phyloP scores from a whole-genome alignment of 2,888 invertebrate species.

The Drosophila kanekoi region DNA sequence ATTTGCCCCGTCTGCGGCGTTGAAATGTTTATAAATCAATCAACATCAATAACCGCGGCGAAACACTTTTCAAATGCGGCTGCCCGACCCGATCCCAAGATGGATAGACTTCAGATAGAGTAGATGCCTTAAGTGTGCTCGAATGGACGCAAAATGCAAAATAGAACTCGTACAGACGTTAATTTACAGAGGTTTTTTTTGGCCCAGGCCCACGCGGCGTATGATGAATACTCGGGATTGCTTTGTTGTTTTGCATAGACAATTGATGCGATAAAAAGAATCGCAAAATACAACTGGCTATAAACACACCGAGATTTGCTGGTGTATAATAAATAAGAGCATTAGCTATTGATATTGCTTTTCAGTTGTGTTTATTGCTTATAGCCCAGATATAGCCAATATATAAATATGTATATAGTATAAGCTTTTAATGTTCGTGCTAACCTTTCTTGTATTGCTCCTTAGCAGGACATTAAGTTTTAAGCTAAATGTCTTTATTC shows the following conservation, averaged over 20 bases:
- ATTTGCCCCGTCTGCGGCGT: conserved; percentile 59
- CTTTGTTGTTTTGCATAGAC: conserved; percentile 36
- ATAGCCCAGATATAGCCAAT: background rate
- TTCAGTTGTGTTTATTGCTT: conserved; percentile 5
- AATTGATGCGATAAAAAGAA: conserved; percentile 36
- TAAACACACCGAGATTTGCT: conserved; percentile 27
- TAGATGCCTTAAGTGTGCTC: conserved; percentile 43
- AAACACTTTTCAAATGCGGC: conserved; percentile 47
- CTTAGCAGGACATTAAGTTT: background rate
- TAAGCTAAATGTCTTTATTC: too few species aligned
- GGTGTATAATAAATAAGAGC: conserved; percentile 6
- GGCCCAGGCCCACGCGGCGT: conserved; percentile 46
- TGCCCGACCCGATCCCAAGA: conserved; percentile 39
- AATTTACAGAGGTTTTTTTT: conserved; percentile 22
- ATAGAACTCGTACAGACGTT: conserved; percentile 26
- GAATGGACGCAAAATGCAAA: conserved; percentile 25
- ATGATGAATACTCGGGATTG: conserved; percentile 46
- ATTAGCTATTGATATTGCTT: conserved; percentile 3
- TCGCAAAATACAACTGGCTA: conserved; percentile 9
- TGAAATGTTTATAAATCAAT: conserved; percentile 81
- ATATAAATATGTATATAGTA: background rate
- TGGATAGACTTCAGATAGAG: conserved; percentile 53
- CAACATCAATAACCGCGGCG: conserved; percentile 69
- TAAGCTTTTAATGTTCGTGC: background rate
- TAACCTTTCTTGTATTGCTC: background rate